Evolutionary conservation across 2,888 invertebrate species (phyloP).

Genomic region (Coenonympha arcania): DNA sequence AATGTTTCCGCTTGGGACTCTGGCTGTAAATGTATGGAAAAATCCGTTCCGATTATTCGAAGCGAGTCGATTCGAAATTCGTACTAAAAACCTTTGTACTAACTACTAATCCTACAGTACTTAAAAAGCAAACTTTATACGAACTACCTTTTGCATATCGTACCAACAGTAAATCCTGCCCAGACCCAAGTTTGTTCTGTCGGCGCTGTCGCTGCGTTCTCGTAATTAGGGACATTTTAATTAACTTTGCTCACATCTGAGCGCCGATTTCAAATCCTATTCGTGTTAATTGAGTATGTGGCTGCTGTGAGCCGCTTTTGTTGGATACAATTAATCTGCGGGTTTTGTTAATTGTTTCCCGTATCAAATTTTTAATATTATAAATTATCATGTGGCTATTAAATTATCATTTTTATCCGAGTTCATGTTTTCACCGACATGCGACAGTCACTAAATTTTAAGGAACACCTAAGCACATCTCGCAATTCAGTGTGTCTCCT

Average conservation of each 20-base stretch:
- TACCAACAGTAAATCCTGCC: slow-evolving; percentile 20
- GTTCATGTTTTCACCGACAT: too few species aligned
- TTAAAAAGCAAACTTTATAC: neutral
- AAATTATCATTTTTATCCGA: neutral
- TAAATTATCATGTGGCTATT: neutral
- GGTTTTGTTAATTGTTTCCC: neutral
- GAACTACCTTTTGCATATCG: neutral
- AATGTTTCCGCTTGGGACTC: too few species aligned
- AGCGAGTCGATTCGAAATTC: too few species aligned
- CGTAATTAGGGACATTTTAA: slow-evolving; percentile 50
- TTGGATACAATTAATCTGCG: slow-evolving; percentile 40
- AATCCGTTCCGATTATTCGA: too few species aligned
- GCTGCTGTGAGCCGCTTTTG: slow-evolving; percentile 37
- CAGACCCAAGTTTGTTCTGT: slow-evolving; percentile 32
- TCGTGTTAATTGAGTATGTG: slow-evolving; percentile 62
- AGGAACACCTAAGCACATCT: too few species aligned
- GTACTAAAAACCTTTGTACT: too few species aligned
- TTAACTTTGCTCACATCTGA: slow-evolving; percentile 54
- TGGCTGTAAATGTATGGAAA: too few species aligned
- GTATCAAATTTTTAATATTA: neutral
- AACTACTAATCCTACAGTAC: too few species aligned
- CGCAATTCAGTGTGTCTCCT: too few species aligned
- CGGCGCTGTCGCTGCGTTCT: slow-evolving; percentile 18
- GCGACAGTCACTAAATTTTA: too few species aligned
- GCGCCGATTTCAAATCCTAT: slow-evolving; percentile 58